Evolutionary conservation across 2,797 vertebrate species (phyloP).

Genomic region (Danionella dracula): DNA sequence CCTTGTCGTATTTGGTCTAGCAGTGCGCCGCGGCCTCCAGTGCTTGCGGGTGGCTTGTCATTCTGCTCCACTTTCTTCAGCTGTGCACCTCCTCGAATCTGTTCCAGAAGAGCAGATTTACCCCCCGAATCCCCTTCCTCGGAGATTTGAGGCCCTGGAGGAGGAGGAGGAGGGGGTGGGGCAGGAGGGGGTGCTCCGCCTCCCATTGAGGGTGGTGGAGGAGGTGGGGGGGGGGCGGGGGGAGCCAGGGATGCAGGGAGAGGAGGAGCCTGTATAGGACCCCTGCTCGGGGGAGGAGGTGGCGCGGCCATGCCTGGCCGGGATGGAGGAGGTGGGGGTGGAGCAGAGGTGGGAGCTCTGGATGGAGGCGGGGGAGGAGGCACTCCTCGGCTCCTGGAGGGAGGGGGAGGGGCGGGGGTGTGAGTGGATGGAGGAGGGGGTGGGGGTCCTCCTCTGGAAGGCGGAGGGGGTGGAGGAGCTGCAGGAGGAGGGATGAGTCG

Average conservation of each 20-base stretch:
- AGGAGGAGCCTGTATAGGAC: slow-evolving; percentile 53
- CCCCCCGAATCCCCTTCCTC: slow-evolving; percentile 70
- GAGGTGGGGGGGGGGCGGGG: slow-evolving; percentile 30
- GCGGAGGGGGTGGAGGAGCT: slow-evolving; percentile 66
- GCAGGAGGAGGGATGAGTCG: background rate
- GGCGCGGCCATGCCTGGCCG: slow-evolving; percentile 73
- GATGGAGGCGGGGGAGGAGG: slow-evolving; percentile 79
- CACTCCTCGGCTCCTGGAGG: slow-evolving; percentile 76
- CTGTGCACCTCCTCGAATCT: slow-evolving; percentile 87
- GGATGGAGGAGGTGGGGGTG: slow-evolving; percentile 81
- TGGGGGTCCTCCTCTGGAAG: slow-evolving; percentile 33
- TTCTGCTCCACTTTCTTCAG: slow-evolving; percentile 93
- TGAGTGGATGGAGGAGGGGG: slow-evolving; percentile 49
- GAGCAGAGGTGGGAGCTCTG: slow-evolving; percentile 76
- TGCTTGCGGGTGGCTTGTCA: slow-evolving; percentile 74
- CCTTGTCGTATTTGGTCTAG: slow-evolving; percentile 96
- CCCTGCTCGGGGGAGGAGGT: slow-evolving; percentile 76
- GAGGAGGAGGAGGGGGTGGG: slow-evolving; percentile 69
- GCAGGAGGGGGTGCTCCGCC: slow-evolving; percentile 52
- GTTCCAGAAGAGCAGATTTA: slow-evolving; percentile 85
- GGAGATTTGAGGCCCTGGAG: slow-evolving; percentile 65
- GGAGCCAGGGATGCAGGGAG: slow-evolving; percentile 50
- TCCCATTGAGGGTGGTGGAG: slow-evolving; percentile 43
- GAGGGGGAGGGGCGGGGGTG: slow-evolving; percentile 69
- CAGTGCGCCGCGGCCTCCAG: slow-evolving; percentile 81